A percentile compares a stretch with the other conserved stretches of the same genome.
These are phyloP conservation scores for Dromococcyx pavoninus DNA, from an alignment of 2,797 vertebrate genomes.

Conservation along the genomic window DNA sequence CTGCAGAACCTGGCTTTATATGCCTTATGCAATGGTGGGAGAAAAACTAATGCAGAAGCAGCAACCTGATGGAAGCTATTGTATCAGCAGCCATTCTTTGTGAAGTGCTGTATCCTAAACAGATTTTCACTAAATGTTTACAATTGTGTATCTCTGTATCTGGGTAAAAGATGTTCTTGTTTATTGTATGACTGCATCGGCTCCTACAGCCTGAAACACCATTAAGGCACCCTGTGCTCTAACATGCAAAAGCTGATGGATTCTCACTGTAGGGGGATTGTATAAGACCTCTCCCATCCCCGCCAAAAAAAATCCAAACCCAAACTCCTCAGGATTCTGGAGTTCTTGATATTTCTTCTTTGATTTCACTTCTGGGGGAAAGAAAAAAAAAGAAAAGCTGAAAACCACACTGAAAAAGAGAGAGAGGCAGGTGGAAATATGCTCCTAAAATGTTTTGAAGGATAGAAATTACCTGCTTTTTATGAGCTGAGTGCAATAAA, in stretches of 20 bases:
- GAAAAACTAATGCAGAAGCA: slow-evolving; percentile 31
- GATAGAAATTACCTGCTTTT: slow-evolving; percentile 53
- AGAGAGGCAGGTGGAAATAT: background rate
- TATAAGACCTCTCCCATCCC: background rate
- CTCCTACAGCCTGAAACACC: background rate
- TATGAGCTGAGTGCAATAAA: slow-evolving; percentile 45
- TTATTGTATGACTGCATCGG: background rate
- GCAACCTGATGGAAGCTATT: background rate
- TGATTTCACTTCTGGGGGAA: background rate
- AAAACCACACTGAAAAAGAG: background rate
- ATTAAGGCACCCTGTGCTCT: background rate
- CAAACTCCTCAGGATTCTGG: background rate
- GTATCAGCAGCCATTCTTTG: background rate
- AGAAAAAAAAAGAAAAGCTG: background rate
- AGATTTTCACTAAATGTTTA: background rate
- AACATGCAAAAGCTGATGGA: background rate
- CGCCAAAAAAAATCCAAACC: no score
- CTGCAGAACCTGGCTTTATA: background rate
- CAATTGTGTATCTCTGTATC: background rate
- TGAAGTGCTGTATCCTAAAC: background rate
- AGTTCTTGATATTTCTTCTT: slow-evolving; percentile 5
- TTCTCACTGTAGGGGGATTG: background rate
- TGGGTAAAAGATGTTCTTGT: background rate
- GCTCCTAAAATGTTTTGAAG: slow-evolving; percentile 54
- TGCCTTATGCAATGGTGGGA: background rate